Conservation (phyloP, 1,140 invertebrate species). For the Drosophila pseudoobscura region DNA sequence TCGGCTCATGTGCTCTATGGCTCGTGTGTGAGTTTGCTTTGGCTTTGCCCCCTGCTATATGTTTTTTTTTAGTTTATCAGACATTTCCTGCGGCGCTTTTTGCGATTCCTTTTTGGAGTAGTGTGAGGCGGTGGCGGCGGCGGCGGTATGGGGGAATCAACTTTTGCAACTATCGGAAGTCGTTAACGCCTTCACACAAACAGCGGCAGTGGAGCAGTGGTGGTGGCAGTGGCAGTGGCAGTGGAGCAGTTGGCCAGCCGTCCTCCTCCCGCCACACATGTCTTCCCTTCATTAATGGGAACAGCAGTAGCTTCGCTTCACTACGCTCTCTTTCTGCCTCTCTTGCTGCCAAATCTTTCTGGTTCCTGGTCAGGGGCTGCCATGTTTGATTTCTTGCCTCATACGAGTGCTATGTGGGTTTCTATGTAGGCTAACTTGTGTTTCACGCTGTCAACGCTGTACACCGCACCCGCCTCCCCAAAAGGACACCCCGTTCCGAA, state of each 20-base stretch:
- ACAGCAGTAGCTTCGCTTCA: conserved; percentile 34
- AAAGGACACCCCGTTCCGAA: not conserved
- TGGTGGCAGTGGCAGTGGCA: not conserved
- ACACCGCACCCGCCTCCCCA: not conserved
- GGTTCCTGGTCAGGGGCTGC: conserved; percentile 58
- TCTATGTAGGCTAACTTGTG: conserved; percentile 77
- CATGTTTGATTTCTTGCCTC: conserved; percentile 79
- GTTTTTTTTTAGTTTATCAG: conserved; percentile 67
- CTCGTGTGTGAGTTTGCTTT: conserved; percentile 24
- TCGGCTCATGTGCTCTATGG: conserved; percentile 3
- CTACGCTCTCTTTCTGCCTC: conserved; percentile 1
- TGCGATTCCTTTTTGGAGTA: conserved; percentile 42
- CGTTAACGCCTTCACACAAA: conserved; percentile 73
- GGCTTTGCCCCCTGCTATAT: not conserved
- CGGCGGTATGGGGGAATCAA: conserved; percentile 30
- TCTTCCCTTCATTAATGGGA: conserved; percentile 48
- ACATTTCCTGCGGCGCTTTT: conserved; percentile 70
- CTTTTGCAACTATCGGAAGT: conserved; percentile 77
- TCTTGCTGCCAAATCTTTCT: conserved; percentile 26
- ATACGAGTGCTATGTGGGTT: conserved; percentile 55
- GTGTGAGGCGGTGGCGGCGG: not conserved
- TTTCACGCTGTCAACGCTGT: conserved; percentile 62
- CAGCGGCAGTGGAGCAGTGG: conserved; percentile 7
- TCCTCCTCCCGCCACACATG: not conserved
- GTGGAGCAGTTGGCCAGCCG: conserved; percentile 25